Evolutionary conservation across 1,140 invertebrate genomes (phyloP).

Genomic region (Pteromalus puparum): DNA sequence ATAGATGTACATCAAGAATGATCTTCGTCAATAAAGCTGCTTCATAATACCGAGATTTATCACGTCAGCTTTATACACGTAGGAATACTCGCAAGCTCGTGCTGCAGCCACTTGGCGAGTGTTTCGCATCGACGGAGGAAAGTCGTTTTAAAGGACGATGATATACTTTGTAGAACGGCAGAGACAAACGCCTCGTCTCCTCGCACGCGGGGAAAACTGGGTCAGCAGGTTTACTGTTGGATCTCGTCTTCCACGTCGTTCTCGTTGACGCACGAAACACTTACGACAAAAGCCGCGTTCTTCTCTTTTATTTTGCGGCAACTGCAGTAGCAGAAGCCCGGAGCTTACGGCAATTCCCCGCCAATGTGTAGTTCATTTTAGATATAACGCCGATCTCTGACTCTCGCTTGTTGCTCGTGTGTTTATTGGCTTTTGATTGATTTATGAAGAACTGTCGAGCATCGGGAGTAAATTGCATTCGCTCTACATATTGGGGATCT

Average conservation of each 20-base stretch:
- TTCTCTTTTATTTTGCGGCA: neutral
- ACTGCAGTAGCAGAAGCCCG: neutral
- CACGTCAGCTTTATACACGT: neutral
- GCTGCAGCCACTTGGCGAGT: neutral
- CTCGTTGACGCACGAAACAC: slow-evolving; percentile 29
- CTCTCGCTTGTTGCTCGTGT: neutral
- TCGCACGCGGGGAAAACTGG: neutral
- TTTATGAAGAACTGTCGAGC: neutral
- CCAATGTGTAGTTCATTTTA: slow-evolving; percentile 26
- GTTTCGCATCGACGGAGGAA: slow-evolving; percentile 34
- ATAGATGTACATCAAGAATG: neutral
- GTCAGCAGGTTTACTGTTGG: slow-evolving; percentile 35
- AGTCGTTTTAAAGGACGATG: slow-evolving; percentile 50
- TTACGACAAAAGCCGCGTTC: slow-evolving; percentile 28
- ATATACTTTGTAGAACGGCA: slow-evolving; percentile 4
- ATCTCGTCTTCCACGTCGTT: slow-evolving; percentile 17
- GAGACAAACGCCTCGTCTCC: slow-evolving; percentile 6
- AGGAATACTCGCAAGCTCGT: neutral
- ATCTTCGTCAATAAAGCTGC: neutral
- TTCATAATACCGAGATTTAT: neutral
- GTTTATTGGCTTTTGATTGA: neutral
- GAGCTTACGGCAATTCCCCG: slow-evolving; percentile 18
- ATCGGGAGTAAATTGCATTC: neutral
- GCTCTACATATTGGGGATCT: neutral
- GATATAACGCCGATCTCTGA: neutral